Base-by-base conservation (phyloP, 64 coral and sea anemone species). In the Platygyra sinensis region DNA sequence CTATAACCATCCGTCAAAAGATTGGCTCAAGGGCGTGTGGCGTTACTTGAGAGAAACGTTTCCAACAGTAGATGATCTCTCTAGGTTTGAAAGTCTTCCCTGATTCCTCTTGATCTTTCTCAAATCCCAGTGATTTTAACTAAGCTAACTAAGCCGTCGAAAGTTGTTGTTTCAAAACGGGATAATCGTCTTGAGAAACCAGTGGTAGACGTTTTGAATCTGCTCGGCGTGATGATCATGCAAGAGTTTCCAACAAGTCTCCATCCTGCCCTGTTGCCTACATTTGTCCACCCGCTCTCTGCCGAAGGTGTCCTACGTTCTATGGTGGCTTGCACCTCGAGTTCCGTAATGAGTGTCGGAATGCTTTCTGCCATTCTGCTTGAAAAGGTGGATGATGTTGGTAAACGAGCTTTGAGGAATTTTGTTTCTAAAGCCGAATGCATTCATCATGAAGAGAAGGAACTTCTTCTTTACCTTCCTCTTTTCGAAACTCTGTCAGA, bases 1-100 rank as follows among this genome's bases (percentile, higher is more conserved):
- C 71, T 72, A 28, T 4, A 25, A 65, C 10, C 36, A 83, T 19
- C 89, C 77, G 8, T 36, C 83, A 42, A 51, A 69, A 62, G 54
- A 50, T 50, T 95, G 94, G 94, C 24, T 95, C 2, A 57, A 91
- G 19, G 52, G 78, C 59, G 67, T 95, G 49, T 95, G 94, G 94
- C n/a, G 17, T 10, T 95, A 95, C 62, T 42, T 95, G 63, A 69
- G 52, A 29, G 82, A 73, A 15, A 51, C 91, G 14, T 95, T 91
- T 71, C 75, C 55, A n/a, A 80, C 46, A 85, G 18, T 1, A 28
- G 29, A 67, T 20, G 89, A 95, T 31, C 59, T 95, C 11, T 22
- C 64, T n/a, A 77, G 59, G 5, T 82, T 95, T 77, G 31, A 72
- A 29, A 62, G 69, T 19, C 77, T 91, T 85, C 85, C 94, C 55